A percentile compares a stretch with the other conserved stretches of the same genome.
Conservation (phyloP, 2,113 vertebrate species). For the Seriola aureovittata region DNA sequence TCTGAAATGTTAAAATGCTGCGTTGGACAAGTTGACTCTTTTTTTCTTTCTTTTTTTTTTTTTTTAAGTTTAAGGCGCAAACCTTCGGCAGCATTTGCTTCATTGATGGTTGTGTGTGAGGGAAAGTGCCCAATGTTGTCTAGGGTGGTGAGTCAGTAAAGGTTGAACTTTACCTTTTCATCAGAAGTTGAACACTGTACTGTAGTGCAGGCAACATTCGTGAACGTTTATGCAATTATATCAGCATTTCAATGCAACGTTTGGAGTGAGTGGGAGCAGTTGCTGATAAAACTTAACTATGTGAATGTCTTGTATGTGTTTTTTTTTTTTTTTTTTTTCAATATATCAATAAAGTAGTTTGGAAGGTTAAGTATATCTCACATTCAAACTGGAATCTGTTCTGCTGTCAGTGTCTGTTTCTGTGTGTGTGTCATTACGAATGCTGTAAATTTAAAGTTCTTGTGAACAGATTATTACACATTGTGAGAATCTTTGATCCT, state of each 20-base stretch:
- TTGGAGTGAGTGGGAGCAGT: conserved; percentile 34
- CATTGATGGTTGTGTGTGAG: background rate
- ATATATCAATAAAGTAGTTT: conserved; percentile 78
- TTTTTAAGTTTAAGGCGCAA: background rate
- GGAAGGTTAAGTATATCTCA: conserved; percentile 19
- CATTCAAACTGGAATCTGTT: background rate
- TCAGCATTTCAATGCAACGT: conserved; percentile 73
- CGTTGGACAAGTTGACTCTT: background rate
- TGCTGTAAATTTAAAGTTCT: background rate
- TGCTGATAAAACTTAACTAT: conserved; percentile 43
- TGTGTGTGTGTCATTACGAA: no score
- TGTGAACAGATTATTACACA: no score
- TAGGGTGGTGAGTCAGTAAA: background rate
- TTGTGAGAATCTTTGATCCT: no score
- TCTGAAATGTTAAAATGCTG: conserved; percentile 24
- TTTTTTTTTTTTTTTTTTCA: conserved; percentile 13
- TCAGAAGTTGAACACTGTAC: conserved; percentile 6
- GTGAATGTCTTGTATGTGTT: conserved; percentile 55
- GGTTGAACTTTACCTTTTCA: conserved; percentile 30
- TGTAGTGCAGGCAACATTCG: conserved; percentile 9
- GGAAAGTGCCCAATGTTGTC: conserved; percentile 20
- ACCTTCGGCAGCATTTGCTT: conserved; percentile 6
- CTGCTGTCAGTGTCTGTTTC: background rate
- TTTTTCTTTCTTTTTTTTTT: background rate
- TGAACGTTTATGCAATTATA: conserved; percentile 45